Base-by-base conservation (phyloP, 2,888 invertebrate genomes). In the Rhagophthalmus giganteus region DNA sequence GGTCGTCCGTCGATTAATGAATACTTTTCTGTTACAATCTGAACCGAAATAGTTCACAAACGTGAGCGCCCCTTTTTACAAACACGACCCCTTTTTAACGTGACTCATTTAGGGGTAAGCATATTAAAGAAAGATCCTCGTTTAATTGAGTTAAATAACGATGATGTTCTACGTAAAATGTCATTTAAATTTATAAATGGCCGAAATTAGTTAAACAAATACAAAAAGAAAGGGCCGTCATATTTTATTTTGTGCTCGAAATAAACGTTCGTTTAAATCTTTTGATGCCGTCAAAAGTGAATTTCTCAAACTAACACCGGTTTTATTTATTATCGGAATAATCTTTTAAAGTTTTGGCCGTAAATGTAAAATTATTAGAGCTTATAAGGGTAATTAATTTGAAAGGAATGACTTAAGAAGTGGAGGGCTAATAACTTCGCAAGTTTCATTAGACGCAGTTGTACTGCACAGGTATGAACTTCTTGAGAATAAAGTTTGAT, bases 331-430 rank as follows among this genome's bases (percentile, higher is more conserved):
- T n/a, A n/a, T n/a, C n/a, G n/a, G n/a, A n/a, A n/a, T n/a, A n/a
- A n/a, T n/a, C n/a, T n/a, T n/a, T n/a, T n/a, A n/a, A n/a, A n/a
- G n/a, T n/a, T n/a, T n/a, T n/a, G n/a, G n/a, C n/a, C n/a, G n/a
- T n/a, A n/a, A n/a, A n/a, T n/a, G n/a, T n/a, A n/a, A n/a, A n/a
- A n/a, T n/a, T n/a, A n/a, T n/a, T n/a, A n/a, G n/a, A n/a, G n/a
- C n/a, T n/a, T n/a, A n/a, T n/a, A n/a, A n/a, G n/a, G n/a, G 48
- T 54, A 57, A 59, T 59, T 59, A 57, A 54, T 59, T 58, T 56
- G 50, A 58, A 52, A 60, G 52, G 54, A 59, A 57, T 54, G 54
- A 51, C 56, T 61, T 54, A 54, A 54, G 57, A 50, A 59, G 34
- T 56, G 40, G 52, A 34, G 42, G 49, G 34, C 52, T 55, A 54